Conservation (phyloP, 2,888 invertebrate genomes). For the Agriopis marginaria region DNA sequence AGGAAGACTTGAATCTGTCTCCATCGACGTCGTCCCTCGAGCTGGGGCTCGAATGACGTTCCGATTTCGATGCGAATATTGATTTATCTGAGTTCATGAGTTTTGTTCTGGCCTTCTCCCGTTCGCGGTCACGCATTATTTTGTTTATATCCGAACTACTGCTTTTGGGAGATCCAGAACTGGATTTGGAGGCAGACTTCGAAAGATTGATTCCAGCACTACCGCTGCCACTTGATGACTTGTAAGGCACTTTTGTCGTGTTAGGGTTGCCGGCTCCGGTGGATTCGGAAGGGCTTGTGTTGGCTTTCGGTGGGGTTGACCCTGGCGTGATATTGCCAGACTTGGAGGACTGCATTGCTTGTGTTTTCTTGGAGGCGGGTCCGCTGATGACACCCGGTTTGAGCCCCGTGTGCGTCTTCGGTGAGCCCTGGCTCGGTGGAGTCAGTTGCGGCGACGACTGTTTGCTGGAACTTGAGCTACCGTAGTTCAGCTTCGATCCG, state of each 20-base stretch:
- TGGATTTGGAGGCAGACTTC: slow-evolving; percentile 80
- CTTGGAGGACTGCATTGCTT: slow-evolving; percentile 86
- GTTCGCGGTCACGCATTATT: slow-evolving; percentile 87
- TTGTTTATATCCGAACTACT: slow-evolving; percentile 85
- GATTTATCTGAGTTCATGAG: slow-evolving; percentile 88
- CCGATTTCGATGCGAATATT: slow-evolving; percentile 87
- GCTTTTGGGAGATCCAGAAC: slow-evolving; percentile 88
- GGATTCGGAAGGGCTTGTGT: slow-evolving; percentile 75
- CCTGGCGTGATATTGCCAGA: slow-evolving; percentile 68
- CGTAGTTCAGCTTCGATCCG: slow-evolving; percentile 77
- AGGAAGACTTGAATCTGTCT: slow-evolving; percentile 87
- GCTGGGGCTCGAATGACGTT: slow-evolving; percentile 89
- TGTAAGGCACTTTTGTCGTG: slow-evolving; percentile 81
- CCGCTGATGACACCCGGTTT: slow-evolving; percentile 95
- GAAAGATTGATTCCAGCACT: slow-evolving; percentile 78
- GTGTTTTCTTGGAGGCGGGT: slow-evolving; percentile 93
- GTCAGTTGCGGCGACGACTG: slow-evolving; percentile 81
- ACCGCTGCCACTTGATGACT: slow-evolving; percentile 74
- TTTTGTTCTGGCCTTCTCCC: slow-evolving; percentile 86
- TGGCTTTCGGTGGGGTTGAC: slow-evolving; percentile 80
- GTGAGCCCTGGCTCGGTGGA: slow-evolving; percentile 88
- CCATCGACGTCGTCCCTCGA: slow-evolving; percentile 88
- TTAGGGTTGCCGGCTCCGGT: slow-evolving; percentile 61
- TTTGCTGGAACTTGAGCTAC: slow-evolving; percentile 77
- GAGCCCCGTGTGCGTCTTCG: slow-evolving; percentile 92